A percentile compares a stretch with the other conserved stretches of the same genome.
These are phyloP conservation scores for Chionomys nivalis DNA, from an alignment of 2,113 vertebrate species.

Conservation along the genomic window DNA sequence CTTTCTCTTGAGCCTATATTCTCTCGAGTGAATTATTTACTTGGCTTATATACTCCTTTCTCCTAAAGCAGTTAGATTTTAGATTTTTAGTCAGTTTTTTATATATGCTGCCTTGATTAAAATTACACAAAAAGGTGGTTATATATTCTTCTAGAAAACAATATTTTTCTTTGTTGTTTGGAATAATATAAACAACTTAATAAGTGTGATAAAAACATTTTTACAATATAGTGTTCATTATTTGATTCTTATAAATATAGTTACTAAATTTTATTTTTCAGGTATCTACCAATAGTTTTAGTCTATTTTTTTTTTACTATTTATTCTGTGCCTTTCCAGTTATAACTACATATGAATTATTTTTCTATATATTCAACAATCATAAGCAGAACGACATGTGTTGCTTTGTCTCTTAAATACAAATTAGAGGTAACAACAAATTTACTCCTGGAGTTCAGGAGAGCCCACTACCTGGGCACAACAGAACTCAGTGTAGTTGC, in stretches of 20 bases:
- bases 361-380: constrained; percentile 4
- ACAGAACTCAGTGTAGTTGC: accelerated
- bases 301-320: constrained; percentile 6
- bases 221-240: background rate
- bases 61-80: constrained; percentile 46
- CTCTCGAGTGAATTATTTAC: constrained; percentile 57
- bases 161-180: constrained; percentile 29
- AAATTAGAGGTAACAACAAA: background rate
- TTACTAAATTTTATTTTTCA: constrained; percentile 5
- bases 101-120: constrained; percentile 66
- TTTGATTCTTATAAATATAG: constrained; percentile 18
- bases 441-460: background rate
- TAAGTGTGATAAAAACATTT: constrained; percentile 42
- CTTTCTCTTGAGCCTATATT: constrained; percentile 59
- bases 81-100: constrained; percentile 58
- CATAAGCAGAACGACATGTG: background rate
- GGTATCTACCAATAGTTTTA: background rate
- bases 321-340: constrained; percentile 42
- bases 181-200: constrained; percentile 32
- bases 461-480: background rate
- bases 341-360: background rate
- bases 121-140: constrained; percentile 25
- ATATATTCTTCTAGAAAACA: constrained; percentile 35
- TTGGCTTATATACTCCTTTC: constrained; percentile 60
- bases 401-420: background rate